phyloP scores from a whole-genome alignment of 2,888 invertebrate species.

The Cryptus viduatorius region DNA sequence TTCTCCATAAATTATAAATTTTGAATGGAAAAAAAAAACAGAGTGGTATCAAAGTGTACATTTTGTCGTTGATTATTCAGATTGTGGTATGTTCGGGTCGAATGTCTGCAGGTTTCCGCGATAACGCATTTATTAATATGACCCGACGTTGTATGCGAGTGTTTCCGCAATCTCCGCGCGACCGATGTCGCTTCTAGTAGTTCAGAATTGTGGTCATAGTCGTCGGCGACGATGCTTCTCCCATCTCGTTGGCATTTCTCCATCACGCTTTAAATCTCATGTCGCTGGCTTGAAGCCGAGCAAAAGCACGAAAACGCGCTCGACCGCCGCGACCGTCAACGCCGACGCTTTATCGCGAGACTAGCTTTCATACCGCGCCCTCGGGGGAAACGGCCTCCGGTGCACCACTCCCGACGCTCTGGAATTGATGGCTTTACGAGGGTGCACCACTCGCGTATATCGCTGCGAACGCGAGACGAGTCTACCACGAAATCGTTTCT shows the following conservation, averaged over 20 bases:
- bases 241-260: slow-evolving; percentile 60
- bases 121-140: slow-evolving; percentile 61
- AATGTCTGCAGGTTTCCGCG: slow-evolving; percentile 11
- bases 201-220: slow-evolving; percentile 35
- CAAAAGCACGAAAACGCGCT: slow-evolving; percentile 51
- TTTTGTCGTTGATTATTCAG: slow-evolving; percentile 23
- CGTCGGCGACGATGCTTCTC: slow-evolving; percentile 35
- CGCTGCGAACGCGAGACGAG: slow-evolving; percentile 58
- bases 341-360: slow-evolving; percentile 63
- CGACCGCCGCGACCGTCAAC: slow-evolving; percentile 43
- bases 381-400: slow-evolving; percentile 45
- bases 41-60: background rate
- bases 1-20: slow-evolving; percentile 28
- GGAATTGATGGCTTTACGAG: slow-evolving; percentile 72
- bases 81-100: slow-evolving; percentile 22
- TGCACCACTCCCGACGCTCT: slow-evolving; percentile 48
- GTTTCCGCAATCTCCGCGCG: slow-evolving; percentile 52
- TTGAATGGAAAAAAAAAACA: slow-evolving; percentile 6
- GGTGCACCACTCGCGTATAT: slow-evolving; percentile 62
- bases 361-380: slow-evolving; percentile 59
- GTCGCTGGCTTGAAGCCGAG: slow-evolving; percentile 37
- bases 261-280: slow-evolving; percentile 66
- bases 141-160: slow-evolving; percentile 25
- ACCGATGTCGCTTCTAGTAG: slow-evolving; percentile 56
- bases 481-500: slow-evolving; percentile 64